Conservation (phyloP, 64 coral and sea anemone genomes). For the Trachythela sp. region DNA sequence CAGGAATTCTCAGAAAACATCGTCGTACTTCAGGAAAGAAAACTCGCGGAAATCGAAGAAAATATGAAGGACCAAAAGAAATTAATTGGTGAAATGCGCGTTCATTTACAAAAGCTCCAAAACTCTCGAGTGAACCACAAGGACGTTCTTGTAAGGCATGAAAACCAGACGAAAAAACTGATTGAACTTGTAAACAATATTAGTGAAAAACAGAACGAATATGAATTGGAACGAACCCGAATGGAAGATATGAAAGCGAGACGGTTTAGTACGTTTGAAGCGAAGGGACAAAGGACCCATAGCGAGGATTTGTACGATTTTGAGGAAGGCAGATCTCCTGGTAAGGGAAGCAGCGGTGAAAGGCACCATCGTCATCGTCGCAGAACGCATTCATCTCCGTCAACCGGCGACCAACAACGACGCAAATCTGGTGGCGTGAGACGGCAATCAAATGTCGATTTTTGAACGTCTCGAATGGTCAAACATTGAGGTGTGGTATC, state of each 20-base stretch:
- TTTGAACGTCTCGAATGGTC: too few species aligned
- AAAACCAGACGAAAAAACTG: slow-evolving; percentile 2
- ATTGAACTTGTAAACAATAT: slow-evolving; percentile 1
- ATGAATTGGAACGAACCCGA: background rate
- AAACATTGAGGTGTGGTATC: too few species aligned
- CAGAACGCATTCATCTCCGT: background rate
- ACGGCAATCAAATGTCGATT: too few species aligned
- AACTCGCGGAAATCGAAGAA: background rate
- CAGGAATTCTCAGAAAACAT: slow-evolving; percentile 9
- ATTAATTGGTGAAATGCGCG: background rate
- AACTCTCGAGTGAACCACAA: slow-evolving; percentile 16
- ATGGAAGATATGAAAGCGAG: background rate
- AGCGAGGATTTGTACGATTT: background rate
- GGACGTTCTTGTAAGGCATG: slow-evolving; percentile 6
- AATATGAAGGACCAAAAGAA: slow-evolving; percentile 1
- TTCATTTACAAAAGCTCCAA: background rate
- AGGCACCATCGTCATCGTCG: background rate
- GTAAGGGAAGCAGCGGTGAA: background rate
- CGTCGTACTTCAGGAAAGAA: background rate
- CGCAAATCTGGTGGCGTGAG: background rate
- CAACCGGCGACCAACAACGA: background rate
- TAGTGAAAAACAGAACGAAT: slow-evolving; percentile 8
- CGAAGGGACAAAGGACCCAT: background rate
- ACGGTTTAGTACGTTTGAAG: background rate
- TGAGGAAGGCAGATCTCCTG: background rate